These are phyloP conservation scores for Oceanites oceanicus DNA, from an alignment of 2,113 vertebrate genomes.

Conservation along the genomic window DNA sequence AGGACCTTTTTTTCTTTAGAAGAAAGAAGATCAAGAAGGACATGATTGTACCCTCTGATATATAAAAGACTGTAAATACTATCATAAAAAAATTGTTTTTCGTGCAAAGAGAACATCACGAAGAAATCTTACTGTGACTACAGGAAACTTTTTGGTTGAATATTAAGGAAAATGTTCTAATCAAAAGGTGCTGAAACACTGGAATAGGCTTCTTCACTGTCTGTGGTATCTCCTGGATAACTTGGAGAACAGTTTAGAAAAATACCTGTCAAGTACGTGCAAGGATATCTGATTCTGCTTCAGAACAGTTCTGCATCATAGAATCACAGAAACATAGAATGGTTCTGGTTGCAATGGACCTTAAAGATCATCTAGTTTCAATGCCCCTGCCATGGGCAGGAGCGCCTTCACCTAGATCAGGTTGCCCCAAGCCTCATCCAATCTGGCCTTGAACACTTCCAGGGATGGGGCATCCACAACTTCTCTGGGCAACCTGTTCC, in stretches of 20 bases:
- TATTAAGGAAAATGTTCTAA: not conserved
- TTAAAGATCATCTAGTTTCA: fast-evolving
- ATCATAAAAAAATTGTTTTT: not conserved
- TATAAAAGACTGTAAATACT: not conserved
- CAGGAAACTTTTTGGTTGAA: not conserved
- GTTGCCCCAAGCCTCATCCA: not conserved
- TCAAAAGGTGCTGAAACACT: not conserved
- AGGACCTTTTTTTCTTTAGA: not conserved
- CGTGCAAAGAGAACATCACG: not conserved
- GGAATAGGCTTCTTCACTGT: not conserved
- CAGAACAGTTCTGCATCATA: not conserved
- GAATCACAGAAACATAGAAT: not conserved
- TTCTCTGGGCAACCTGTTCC: not conserved
- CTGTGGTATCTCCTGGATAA: not conserved
- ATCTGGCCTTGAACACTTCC: not conserved
- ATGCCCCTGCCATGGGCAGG: fast-evolving
- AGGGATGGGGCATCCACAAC: fast-evolving
- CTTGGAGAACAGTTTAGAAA: not conserved
- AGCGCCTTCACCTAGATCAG: not conserved
- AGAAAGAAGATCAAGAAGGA: not conserved
- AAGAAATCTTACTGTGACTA: not conserved
- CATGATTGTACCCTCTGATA: not conserved
- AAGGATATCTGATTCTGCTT: not conserved
- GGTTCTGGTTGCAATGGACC: not conserved
- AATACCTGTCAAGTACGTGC: not conserved